Evolutionary conservation across 2,797 vertebrate species (phyloP), one percentile per base, ranked within the genome.

Genomic region (Brotula barbata): DNA sequence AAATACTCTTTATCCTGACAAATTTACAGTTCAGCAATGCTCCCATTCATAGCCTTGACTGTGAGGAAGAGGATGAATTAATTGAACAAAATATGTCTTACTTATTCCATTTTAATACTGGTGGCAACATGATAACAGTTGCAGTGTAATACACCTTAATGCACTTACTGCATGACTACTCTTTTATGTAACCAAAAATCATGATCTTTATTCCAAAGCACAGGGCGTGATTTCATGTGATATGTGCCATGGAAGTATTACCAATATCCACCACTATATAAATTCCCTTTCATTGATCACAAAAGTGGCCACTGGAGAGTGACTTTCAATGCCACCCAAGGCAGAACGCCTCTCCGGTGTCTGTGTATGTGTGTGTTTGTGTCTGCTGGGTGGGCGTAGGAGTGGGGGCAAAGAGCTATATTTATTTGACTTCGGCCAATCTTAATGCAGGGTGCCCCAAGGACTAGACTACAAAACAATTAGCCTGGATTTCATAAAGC

Each of bases 261-360:
- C 79, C 84, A 79, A 85, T 89, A 87, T 84, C 83, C 72, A 71
- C 55, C 64, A 50, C 81, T 77, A 78, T 64, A 88, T 85, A 79
- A 88, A 89, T 88, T 82, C 77, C 54, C 64, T 83, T 68, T 57
- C 92, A 97, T 95, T 86, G 88, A 90, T 90, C 83, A 80, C 68
- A 72, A 91, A 87, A 92, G 88, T 89, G 89, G 87, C 77, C 85
- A 87, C 83, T 77, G 80, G 75, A 87, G 85, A 88, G 86, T 23
- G 28, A 71, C 76, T 81, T 86, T 90, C 80, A 88, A 90, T 61
- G 81, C 68, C 77, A 78, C 66, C 75, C 68, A 81, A 86, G 79
- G 68, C 79, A 66, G 51, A 69, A 58, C 62, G 75, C 71, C 75
- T 77, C 47, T 64, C n/a, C 68, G 58, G 58, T 53, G 51, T 21